These are phyloP conservation scores for Mionectes olivaceus DNA, from an alignment of 2,797 vertebrate genomes.

Conservation along the genomic window DNA sequence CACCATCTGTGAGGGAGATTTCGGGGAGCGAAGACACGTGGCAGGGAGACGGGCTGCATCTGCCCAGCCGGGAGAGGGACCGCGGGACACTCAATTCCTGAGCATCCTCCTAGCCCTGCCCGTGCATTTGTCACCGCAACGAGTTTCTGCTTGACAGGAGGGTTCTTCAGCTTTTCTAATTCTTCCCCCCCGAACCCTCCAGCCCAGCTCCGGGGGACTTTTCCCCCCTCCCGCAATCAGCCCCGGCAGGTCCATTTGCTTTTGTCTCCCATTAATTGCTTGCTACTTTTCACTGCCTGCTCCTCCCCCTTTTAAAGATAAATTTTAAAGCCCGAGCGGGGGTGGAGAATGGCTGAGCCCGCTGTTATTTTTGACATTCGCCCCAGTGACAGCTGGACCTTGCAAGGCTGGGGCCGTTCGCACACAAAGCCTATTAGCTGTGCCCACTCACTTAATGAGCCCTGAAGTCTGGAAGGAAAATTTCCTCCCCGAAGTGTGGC, in stretches of 20 bases:
- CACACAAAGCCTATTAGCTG: conserved; percentile 94
- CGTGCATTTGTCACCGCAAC: background rate
- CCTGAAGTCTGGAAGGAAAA: conserved; percentile 85
- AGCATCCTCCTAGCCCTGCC: conserved; percentile 51
- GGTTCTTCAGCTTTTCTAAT: background rate
- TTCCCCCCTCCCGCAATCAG: conserved; percentile 76
- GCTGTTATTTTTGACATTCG: conserved; percentile 80
- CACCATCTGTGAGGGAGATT: conserved; percentile 41
- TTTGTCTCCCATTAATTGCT: conserved; percentile 83
- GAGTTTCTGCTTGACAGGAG: background rate
- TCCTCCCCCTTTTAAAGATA: conserved; percentile 63
- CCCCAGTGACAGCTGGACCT: conserved; percentile 92
- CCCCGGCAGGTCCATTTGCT: conserved; percentile 76
- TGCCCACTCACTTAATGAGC: conserved; percentile 88
- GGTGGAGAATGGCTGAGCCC: conserved; percentile 55
- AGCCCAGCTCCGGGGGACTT: conserved; percentile 48
- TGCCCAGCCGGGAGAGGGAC: background rate
- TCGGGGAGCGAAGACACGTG: background rate
- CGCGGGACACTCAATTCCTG: conserved; percentile 14
- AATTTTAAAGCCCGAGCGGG: conserved; percentile 24
- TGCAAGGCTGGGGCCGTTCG: conserved; percentile 81
- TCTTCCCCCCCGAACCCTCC: background rate
- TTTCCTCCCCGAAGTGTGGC: conserved; percentile 96
- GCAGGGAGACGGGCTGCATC: background rate
- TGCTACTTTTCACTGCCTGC: conserved; percentile 78